These are phyloP conservation scores for Notolepis coatsorum DNA, from an alignment of 2,797 vertebrate genomes.

Conservation along the genomic window DNA sequence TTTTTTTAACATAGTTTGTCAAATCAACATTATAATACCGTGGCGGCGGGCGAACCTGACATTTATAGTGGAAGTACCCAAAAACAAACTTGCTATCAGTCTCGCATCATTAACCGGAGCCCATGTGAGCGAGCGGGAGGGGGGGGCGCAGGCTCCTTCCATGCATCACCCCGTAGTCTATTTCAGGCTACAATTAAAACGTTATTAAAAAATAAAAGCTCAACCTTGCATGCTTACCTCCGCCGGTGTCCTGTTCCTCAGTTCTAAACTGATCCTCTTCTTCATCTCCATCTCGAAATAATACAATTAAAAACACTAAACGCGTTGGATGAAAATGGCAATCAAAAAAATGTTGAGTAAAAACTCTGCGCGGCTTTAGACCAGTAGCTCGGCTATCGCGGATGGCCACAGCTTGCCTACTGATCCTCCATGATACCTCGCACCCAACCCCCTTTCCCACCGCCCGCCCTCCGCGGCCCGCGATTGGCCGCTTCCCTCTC, in stretches of 20 bases:
- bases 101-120: slow-evolving; percentile 8
- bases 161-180: slow-evolving; percentile 56
- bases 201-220: slow-evolving; percentile 47
- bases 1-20: neutral
- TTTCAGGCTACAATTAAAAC: slow-evolving; percentile 25
- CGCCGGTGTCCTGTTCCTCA: slow-evolving; percentile 88
- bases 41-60: no score
- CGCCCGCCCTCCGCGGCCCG: slow-evolving; percentile 68
- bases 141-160: slow-evolving; percentile 12
- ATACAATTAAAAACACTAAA: neutral
- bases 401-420: slow-evolving; percentile 86
- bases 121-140: slow-evolving; percentile 52
- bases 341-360: slow-evolving; percentile 40
- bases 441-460: slow-evolving; percentile 83
- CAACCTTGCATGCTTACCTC: slow-evolving; percentile 90
- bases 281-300: slow-evolving; percentile 90
- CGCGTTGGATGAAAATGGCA: slow-evolving; percentile 7
- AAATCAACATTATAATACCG: no score
- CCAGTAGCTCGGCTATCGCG: slow-evolving; percentile 80
- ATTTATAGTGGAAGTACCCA: neutral
- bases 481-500: slow-evolving; percentile 64
- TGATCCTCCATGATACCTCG: slow-evolving; percentile 96
- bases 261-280: slow-evolving; percentile 91
- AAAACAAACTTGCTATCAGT: neutral
- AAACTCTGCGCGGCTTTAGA: slow-evolving; percentile 73